Percentiles rank a stretch among this genome's conserved stretches.
Conservation (phyloP, 1,140 invertebrate species). For the Drosophila eugracilis region DNA sequence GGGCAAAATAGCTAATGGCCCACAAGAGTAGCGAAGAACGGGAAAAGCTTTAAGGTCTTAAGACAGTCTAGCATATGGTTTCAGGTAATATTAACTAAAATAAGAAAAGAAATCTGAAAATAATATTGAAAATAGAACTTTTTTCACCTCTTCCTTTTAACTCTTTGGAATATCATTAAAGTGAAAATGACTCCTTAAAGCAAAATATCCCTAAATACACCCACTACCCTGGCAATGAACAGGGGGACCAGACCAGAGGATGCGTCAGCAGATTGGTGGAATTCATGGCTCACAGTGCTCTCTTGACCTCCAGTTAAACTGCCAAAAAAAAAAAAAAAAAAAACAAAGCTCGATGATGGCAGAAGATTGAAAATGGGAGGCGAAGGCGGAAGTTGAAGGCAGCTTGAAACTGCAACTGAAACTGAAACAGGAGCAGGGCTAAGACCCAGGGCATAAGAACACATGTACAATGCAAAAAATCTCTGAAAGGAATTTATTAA, state of each 20-base stretch:
- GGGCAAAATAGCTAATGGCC: neutral
- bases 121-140: too few relatives aligned
- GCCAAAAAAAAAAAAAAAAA: constrained; percentile 58
- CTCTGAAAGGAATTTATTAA: too few relatives aligned
- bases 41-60: neutral
- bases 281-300: constrained; percentile 54
- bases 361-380: constrained; percentile 6
- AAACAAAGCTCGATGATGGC: constrained; percentile 26
- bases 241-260: constrained; percentile 15
- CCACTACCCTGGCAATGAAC: neutral
- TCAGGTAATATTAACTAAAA: too few relatives aligned
- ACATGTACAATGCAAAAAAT: constrained; percentile 45
- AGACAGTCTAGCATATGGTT: neutral
- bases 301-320: constrained; percentile 76
- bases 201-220: too few relatives aligned
- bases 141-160: too few relatives aligned
- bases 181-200: too few relatives aligned
- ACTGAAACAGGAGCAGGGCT: constrained; percentile 11
- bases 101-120: neutral
- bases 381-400: neutral
- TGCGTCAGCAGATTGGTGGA: constrained; percentile 49
- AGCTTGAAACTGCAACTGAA: constrained; percentile 12
- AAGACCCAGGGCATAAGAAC: constrained; percentile 27
- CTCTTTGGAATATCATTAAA: too few relatives aligned
- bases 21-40: neutral